Evolutionary conservation across 2,888 invertebrate genomes (phyloP).

Genomic region (Diogma glabrata): DNA sequence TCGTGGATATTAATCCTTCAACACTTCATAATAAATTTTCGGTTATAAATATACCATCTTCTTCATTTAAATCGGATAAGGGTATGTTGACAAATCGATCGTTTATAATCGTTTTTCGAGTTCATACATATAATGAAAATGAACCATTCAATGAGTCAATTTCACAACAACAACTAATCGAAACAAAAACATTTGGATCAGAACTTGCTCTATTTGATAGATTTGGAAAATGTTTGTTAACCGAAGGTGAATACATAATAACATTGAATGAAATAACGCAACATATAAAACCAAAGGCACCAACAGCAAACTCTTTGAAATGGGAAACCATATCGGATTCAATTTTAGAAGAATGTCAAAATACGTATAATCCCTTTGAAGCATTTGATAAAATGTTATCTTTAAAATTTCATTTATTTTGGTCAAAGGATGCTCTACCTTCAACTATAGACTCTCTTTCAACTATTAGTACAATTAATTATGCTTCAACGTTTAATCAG

Average conservation of each 20-base stretch:
- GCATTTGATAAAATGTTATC: conserved; percentile 6
- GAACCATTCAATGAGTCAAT: neutral
- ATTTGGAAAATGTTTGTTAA: neutral
- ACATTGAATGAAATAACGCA: neutral
- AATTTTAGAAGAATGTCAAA: neutral
- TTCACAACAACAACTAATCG: neutral
- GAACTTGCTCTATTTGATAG: neutral
- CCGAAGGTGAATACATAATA: neutral
- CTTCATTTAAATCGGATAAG: neutral
- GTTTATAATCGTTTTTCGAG: neutral
- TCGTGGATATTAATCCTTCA: neutral
- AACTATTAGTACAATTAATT: too few species aligned
- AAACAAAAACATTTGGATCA: conserved; percentile 3
- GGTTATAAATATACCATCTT: conserved; percentile 1
- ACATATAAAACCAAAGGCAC: neutral
- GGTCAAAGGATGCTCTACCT: too few species aligned
- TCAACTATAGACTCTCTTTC: too few species aligned
- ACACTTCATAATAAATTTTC: neutral
- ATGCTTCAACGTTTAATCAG: too few species aligned
- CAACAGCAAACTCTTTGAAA: neutral
- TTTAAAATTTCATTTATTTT: conserved; percentile 2
- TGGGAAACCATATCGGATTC: conserved; percentile 1
- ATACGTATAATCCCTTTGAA: neutral
- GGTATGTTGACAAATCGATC: neutral
- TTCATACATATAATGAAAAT: neutral